Base-by-base conservation (phyloP, 2,113 vertebrate genomes). In the Mola mola region DNA sequence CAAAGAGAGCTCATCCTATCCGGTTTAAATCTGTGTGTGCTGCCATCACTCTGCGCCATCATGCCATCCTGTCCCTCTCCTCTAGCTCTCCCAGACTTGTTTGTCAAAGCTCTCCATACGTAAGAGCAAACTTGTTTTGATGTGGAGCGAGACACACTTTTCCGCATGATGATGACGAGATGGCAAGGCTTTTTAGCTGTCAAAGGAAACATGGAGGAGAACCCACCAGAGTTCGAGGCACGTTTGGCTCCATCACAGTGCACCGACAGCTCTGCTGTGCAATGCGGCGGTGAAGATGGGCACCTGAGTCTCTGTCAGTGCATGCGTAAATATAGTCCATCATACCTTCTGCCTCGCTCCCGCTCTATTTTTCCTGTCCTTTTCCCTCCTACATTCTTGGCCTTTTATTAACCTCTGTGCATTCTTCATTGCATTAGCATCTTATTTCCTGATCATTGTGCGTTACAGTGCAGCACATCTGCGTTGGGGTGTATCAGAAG, bases 171-270 rank as follows among this genome's bases (percentile, higher is more conserved):
- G 19, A 61, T 31, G 28, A 13, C 8, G 43, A 77, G 55, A 48
- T 15, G 65, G 60, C 44, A n/a, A 66, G 34, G 50, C 55, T 6
- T 72, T 67, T 79, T 29, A 57, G 37, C 66, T 81, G 79, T 83
- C 79, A 79, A 38, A 57, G 50, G 41, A 34, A 62, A 55, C 43
- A 38, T 36, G 3, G 33, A 72, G 28, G 51, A 64, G 56, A 13
- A 46, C 58, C 37, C 42, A 56, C 53, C 66, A 53, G 65, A 66
- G 52, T 33, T 15, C n/a, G 12, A 37, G 43, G 21, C 24, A 21
- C 9, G 5, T 38, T 64, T 24, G 31, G 21, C 42, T 51, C 5
- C n/a, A n/a, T n/a, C n/a, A n/a, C n/a, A n/a, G n/a, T n/a, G n/a
- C n/a, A n/a, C n/a, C n/a, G n/a, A n/a, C 19, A 9, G 0, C 12